Percentiles rank a stretch among this genome's conserved stretches.
Conservation (phyloP, 2,888 invertebrate species). For the Synanthedon vespiformis region DNA sequence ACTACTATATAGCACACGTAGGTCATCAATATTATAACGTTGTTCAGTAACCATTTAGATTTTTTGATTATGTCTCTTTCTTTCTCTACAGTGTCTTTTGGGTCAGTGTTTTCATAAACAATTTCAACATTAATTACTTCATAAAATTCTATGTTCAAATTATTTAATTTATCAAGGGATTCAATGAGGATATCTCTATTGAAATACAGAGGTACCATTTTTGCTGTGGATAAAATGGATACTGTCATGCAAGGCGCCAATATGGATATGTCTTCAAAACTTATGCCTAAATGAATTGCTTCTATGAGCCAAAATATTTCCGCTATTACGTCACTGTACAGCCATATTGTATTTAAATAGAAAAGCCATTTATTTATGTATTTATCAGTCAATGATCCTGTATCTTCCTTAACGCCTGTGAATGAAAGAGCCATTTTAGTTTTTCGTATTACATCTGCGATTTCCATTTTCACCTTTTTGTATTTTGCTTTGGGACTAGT, state of each 20-base stretch:
- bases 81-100: slow-evolving; percentile 1
- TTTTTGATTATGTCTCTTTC: slow-evolving; percentile 19
- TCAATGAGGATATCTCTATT: slow-evolving; percentile 20
- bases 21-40: slow-evolving; percentile 17
- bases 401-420: slow-evolving; percentile 27
- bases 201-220: slow-evolving; percentile 21
- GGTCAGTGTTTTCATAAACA: slow-evolving; percentile 1
- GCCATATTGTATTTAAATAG: slow-evolving; percentile 25
- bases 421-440: slow-evolving; percentile 15
- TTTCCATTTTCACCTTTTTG: slow-evolving; percentile 1
- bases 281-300: slow-evolving; percentile 22
- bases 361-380: slow-evolving; percentile 18
- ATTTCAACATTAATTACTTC: slow-evolving; percentile 1
- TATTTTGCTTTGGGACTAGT: neutral
- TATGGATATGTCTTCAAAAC: slow-evolving; percentile 31
- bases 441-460: slow-evolving; percentile 3
- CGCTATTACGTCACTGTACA: slow-evolving; percentile 29
- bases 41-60: slow-evolving; percentile 20
- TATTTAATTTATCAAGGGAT: slow-evolving; percentile 24
- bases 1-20: slow-evolving; percentile 18
- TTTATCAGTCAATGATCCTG: slow-evolving; percentile 9
- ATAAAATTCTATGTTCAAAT: slow-evolving; percentile 22
- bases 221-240: slow-evolving; percentile 28
- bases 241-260: slow-evolving; percentile 34
- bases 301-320: slow-evolving; percentile 34